A percentile compares a stretch with the other conserved stretches of the same genome.
Conservation (phyloP, 92 coral and sea anemone genomes). For the Epizoanthus scotinus region DNA sequence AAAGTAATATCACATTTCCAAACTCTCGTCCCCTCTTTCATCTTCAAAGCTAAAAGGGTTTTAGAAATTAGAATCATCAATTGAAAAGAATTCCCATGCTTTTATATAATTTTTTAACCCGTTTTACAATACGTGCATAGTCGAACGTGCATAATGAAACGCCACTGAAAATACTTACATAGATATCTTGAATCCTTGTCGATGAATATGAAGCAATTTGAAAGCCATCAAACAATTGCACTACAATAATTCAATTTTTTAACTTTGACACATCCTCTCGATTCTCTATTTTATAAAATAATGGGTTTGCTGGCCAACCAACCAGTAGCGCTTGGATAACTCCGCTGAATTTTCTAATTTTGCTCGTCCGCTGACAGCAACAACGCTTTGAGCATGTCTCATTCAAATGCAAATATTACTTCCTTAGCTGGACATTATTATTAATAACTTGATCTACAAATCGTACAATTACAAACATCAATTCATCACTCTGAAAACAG, state of each 20-base stretch:
- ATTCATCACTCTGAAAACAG: constrained; percentile 5
- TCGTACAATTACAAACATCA: constrained; percentile 42
- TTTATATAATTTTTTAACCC: background rate
- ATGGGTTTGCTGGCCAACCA: constrained; percentile 8
- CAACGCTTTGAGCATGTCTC: constrained; percentile 27
- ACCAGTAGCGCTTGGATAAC: background rate
- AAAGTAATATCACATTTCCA: background rate
- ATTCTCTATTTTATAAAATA: constrained; percentile 13
- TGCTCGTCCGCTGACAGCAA: constrained; percentile 23
- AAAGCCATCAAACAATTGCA: constrained; percentile 1
- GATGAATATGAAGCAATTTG: background rate
- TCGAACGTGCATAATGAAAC: background rate
- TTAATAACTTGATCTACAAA: constrained; percentile 34
- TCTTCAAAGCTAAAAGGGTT: background rate
- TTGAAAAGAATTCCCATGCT: background rate
- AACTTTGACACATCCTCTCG: background rate
- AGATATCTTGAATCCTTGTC: background rate
- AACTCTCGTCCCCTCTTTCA: background rate
- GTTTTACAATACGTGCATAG: background rate
- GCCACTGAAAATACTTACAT: constrained; percentile 4
- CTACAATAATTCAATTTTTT: background rate
- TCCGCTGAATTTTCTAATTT: constrained; percentile 27
- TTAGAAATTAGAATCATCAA: background rate
- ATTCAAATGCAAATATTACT: constrained; percentile 42
- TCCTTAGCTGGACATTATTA: constrained; percentile 29